phyloP scores from a whole-genome alignment of 2,797 vertebrate species.

The Pipistrellus pipistrellus region DNA sequence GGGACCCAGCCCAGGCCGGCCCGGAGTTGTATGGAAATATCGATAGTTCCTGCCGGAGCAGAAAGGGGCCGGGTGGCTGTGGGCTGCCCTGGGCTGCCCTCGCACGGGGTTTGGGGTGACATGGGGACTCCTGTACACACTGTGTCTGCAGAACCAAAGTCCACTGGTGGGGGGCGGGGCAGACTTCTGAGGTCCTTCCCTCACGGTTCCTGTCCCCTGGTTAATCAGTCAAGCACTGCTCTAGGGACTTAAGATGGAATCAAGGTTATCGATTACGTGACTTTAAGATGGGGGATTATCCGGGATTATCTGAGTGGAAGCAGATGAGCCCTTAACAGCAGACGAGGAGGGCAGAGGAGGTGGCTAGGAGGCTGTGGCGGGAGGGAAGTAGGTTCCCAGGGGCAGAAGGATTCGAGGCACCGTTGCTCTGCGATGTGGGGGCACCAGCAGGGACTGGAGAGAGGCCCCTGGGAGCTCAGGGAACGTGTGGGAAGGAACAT shows the following conservation, averaged over 20 bases:
- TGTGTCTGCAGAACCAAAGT: not conserved
- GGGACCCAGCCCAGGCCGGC: not conserved
- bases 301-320: not conserved
- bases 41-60: not conserved
- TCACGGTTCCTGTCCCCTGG: not conserved
- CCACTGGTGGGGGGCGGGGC: not conserved
- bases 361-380: too few species aligned
- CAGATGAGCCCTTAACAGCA: not conserved
- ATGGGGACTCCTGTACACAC: not conserved
- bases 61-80: not conserved
- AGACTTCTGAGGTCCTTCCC: not conserved
- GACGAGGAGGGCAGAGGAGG: not conserved
- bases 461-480: not conserved
- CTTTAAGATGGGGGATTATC: not conserved
- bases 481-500: not conserved
- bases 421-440: not conserved
- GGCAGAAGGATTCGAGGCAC: fast-evolving
- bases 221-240: not conserved
- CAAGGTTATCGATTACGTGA: not conserved
- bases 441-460: not conserved
- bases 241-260: not conserved
- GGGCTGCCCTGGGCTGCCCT: not conserved
- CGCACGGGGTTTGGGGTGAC: not conserved
- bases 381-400: not conserved
- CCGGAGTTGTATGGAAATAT: not conserved